These are phyloP conservation scores for Dendrolimus punctatus DNA, from an alignment of 1,140 invertebrate genomes.

Conservation along the genomic window DNA sequence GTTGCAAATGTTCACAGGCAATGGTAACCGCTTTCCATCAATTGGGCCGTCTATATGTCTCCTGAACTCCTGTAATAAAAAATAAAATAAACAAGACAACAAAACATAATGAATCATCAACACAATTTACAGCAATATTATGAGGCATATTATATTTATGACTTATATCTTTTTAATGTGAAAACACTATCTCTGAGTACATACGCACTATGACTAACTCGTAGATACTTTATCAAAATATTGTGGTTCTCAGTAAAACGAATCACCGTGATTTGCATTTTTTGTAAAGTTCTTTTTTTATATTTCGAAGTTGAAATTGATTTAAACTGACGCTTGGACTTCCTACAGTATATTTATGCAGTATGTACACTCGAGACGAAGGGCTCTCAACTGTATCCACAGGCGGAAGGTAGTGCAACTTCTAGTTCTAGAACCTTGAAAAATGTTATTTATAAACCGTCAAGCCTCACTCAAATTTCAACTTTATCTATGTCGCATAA, in stretches of 20 bases:
- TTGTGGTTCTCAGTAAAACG: conserved; percentile 1
- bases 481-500: conserved; percentile 14
- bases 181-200: no score
- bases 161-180: no score
- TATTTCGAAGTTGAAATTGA: background rate
- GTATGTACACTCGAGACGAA: conserved; percentile 16
- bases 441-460: conserved; percentile 9
- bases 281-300: background rate
- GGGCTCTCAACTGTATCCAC: conserved; percentile 40
- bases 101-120: no score
- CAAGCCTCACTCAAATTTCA: conserved; percentile 4
- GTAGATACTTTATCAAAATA: no score
- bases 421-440: conserved; percentile 19
- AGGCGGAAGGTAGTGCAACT: conserved; percentile 44
- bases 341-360: background rate
- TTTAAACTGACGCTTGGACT: background rate
- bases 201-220: no score
- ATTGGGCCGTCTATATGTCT: no score
- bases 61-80: no score
- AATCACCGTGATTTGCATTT: background rate
- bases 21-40: no score
- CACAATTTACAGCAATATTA: no score
- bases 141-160: no score
- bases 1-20: no score
- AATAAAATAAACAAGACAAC: no score